These are phyloP conservation scores for Chiloscyllium punctatum DNA, from an alignment of 2,797 vertebrate genomes.

Conservation along the genomic window DNA sequence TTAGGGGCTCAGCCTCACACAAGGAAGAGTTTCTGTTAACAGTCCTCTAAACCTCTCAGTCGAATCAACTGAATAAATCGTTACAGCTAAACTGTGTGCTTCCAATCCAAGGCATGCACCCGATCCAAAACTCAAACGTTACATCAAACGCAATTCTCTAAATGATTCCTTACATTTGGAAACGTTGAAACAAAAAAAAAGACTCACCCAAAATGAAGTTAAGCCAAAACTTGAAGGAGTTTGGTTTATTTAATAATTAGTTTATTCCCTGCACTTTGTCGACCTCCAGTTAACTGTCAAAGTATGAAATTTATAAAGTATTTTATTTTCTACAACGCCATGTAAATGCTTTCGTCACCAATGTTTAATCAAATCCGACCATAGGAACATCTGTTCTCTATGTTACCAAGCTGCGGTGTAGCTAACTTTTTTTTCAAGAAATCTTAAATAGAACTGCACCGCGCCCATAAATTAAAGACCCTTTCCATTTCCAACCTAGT, in stretches of 20 bases:
- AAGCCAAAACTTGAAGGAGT: conserved; percentile 17
- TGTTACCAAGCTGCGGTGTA: conserved; percentile 11
- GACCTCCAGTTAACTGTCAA: conserved; percentile 19
- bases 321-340: conserved; percentile 24
- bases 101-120: background rate
- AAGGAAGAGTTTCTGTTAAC: background rate
- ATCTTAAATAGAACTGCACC: conserved; percentile 29
- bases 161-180: background rate
- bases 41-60: background rate
- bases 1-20: background rate
- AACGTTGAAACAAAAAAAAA: background rate
- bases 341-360: conserved; percentile 23
- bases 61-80: background rate
- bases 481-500: background rate
- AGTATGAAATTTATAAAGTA: conserved; percentile 4
- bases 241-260: background rate
- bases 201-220: conserved; percentile 23
- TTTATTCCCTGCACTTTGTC: conserved; percentile 28
- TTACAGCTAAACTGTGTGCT: background rate
- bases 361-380: conserved; percentile 23
- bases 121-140: background rate
- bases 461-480: conserved; percentile 29
- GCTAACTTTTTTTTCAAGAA: background rate
- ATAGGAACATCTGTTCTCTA: conserved; percentile 26
- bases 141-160: background rate